Evolutionary conservation across 2,113 vertebrate species (phyloP).

Genomic region (Hypanus sabinus): DNA sequence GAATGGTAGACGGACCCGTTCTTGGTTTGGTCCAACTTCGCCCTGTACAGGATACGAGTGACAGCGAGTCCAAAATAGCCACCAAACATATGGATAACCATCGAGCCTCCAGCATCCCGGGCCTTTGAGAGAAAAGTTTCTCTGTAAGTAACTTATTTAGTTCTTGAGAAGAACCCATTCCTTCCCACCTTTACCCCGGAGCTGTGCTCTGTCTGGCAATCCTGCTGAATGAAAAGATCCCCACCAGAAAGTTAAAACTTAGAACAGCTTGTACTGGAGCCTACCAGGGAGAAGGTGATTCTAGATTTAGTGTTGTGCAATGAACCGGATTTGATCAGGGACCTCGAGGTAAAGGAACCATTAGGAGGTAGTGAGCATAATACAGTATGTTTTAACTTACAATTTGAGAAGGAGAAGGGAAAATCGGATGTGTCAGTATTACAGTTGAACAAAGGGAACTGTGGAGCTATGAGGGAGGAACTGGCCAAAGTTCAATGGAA

Average conservation of each 20-base stretch:
- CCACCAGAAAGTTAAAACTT: background rate
- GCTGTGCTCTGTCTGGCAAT: background rate
- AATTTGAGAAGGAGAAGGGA: too few relatives aligned
- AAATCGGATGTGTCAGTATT: too few relatives aligned
- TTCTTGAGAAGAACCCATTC: background rate
- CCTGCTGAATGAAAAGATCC: background rate
- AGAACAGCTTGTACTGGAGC: too few relatives aligned
- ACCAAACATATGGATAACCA: constrained; percentile 89
- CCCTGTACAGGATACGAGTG: constrained; percentile 78
- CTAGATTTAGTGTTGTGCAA: too few relatives aligned
- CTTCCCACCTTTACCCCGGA: background rate
- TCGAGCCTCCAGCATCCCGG: constrained; percentile 86
- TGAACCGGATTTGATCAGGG: too few relatives aligned
- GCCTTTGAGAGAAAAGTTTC: constrained; percentile 55
- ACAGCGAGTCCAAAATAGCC: constrained; percentile 87
- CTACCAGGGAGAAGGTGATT: too few relatives aligned
- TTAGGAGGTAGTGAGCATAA: too few relatives aligned
- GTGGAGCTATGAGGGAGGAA: too few relatives aligned
- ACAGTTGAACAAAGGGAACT: too few relatives aligned
- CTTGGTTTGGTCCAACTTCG: constrained; percentile 72
- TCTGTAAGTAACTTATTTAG: background rate
- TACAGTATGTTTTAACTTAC: too few relatives aligned
- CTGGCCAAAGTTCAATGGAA: too few relatives aligned
- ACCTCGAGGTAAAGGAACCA: too few relatives aligned
- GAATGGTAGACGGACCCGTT: constrained; percentile 76